These are phyloP conservation scores for Drosophila fungiperda DNA, from an alignment of 2,888 invertebrate genomes.

Conservation along the genomic window DNA sequence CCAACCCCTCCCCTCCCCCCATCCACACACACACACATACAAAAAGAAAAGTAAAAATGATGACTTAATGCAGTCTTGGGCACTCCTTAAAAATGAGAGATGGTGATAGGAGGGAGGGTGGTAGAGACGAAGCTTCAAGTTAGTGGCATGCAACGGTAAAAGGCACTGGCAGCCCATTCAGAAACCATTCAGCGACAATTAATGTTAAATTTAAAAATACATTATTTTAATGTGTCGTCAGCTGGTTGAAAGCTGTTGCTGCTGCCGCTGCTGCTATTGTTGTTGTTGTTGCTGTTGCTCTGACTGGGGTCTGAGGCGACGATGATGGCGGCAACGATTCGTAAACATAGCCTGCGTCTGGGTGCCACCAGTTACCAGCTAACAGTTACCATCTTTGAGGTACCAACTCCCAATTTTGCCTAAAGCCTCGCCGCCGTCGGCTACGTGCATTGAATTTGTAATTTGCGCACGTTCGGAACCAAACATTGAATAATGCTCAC, in stretches of 20 bases:
- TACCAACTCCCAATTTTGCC: slow-evolving; percentile 28
- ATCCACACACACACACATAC: no score
- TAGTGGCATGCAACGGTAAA: slow-evolving; percentile 33
- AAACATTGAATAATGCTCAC: slow-evolving; percentile 80
- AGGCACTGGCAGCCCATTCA: slow-evolving; percentile 57
- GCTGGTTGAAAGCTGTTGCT: slow-evolving; percentile 55
- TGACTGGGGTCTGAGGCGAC: slow-evolving; percentile 44
- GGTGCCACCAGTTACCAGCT: slow-evolving; percentile 11
- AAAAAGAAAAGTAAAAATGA: slow-evolving; percentile 63
- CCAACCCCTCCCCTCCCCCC: background rate
- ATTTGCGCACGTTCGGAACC: slow-evolving; percentile 79
- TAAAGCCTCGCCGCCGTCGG: slow-evolving; percentile 56
- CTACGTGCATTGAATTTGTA: slow-evolving; percentile 81
- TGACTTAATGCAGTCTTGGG: slow-evolving; percentile 70
- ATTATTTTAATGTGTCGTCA: slow-evolving; percentile 80
- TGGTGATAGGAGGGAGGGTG: background rate
- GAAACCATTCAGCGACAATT: slow-evolving; percentile 75
- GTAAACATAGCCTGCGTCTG: slow-evolving; percentile 48
- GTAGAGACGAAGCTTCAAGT: background rate
- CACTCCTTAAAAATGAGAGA: slow-evolving; percentile 32
- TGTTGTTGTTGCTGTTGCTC: background rate
- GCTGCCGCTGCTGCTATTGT: background rate
- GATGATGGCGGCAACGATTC: slow-evolving; percentile 57
- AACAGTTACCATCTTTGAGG: slow-evolving; percentile 27
- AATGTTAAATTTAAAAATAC: slow-evolving; percentile 81